phyloP scores from a whole-genome alignment of 2,888 invertebrate species.

The Lypha dubia region DNA sequence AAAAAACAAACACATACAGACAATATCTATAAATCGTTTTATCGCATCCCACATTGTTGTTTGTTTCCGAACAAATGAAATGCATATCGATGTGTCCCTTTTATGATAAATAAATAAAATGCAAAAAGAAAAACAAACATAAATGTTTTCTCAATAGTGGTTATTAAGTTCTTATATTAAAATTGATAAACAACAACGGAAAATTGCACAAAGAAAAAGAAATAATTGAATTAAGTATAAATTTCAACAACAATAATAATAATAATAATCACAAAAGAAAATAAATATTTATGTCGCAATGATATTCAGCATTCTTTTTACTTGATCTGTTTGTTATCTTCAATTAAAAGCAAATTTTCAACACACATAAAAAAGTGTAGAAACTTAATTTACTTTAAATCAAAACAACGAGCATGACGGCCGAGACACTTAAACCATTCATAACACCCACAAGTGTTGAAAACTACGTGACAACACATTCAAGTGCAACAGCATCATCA shows the following conservation, averaged over 20 bases:
- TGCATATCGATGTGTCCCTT: conserved; percentile 52
- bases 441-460: conserved; percentile 80
- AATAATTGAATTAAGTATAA: conserved; percentile 3
- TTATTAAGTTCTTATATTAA: conserved; percentile 19
- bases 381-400: conserved; percentile 35
- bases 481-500: conserved; percentile 69
- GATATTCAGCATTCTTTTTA: conserved; percentile 39
- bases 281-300: conserved; percentile 9
- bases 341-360: conserved; percentile 24
- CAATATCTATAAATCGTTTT: not conserved
- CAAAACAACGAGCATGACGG: conserved; percentile 78
- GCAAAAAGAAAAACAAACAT: not conserved
- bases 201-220: conserved; percentile 7
- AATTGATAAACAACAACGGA: conserved; percentile 44
- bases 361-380: not conserved
- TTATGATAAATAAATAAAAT: conserved; percentile 21
- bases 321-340: conserved; percentile 1
- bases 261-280: conserved; percentile 7
- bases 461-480: conserved; percentile 78
- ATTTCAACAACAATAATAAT: not conserved
- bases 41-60: conserved; percentile 9
- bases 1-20: not conserved
- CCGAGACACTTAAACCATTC: conserved; percentile 83
- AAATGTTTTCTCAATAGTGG: conserved; percentile 34
- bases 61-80: conserved; percentile 25